Percentiles rank a stretch among this genome's conserved stretches.
Conservation (phyloP, 2,797 vertebrate genomes). For the Chanos chanos region DNA sequence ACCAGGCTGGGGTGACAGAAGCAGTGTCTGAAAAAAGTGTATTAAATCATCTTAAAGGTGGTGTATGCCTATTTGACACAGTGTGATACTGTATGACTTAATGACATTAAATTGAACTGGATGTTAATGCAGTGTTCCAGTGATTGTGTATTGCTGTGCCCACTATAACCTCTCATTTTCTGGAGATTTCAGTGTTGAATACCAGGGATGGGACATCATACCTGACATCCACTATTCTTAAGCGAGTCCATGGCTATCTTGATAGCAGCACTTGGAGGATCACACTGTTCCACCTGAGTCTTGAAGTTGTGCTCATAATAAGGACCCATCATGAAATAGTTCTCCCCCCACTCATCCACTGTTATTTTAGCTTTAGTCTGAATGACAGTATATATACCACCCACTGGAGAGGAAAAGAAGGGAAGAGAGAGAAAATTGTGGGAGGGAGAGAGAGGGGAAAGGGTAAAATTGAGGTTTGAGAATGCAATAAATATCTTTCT, state of each 20-base stretch:
- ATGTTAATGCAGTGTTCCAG: no score
- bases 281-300: constrained; percentile 89
- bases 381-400: constrained; percentile 96
- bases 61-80: no score
- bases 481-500: no score
- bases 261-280: constrained; percentile 72
- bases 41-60: no score
- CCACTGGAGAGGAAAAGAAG: constrained; percentile 69
- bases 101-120: no score
- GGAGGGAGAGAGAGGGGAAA: neutral
- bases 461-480: neutral
- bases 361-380: constrained; percentile 96
- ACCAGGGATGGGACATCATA: constrained; percentile 52
- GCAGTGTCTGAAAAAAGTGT: no score
- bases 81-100: no score
- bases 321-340: constrained; percentile 89
- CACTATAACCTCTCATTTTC: no score
- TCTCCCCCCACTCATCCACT: constrained; percentile 92
- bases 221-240: constrained; percentile 85
- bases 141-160: no score
- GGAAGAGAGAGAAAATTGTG: neutral
- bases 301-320: constrained; percentile 92
- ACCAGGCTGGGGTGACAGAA: no score
- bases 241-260: constrained; percentile 81
- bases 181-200: no score